Base-by-base conservation (phyloP, 2,888 invertebrate genomes). In the Portevinia maculata region DNA sequence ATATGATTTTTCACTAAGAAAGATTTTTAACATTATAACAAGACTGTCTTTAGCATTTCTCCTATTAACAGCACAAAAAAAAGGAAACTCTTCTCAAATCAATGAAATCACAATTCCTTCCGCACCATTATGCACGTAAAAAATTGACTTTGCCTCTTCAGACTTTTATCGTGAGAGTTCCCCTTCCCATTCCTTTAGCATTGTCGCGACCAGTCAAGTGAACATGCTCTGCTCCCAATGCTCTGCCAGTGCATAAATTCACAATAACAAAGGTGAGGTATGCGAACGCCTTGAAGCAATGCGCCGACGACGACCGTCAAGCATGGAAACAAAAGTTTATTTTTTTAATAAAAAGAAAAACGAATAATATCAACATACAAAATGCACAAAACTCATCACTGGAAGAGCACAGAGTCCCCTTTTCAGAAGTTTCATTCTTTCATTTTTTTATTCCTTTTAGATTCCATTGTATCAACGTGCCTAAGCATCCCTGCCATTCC, bases 391-490 rank as follows among this genome's bases (percentile, higher is more conserved):
- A 71, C 81, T 59, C 75, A 75, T 75, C 79, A 64, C 37, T 79
- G 62, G 24, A 62, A 55, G 55, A 70, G 62, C 53, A 52, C 9
- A 59, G 48, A 71, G 64, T 62, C 57, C 69, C 50, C 75, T 44
- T 75, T 75, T 52, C 53, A 71, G 64, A 30, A 76, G 55, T 70
- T 69, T 19, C 13, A 30, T 67, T 79, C 15, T 71, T 70, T 50
- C 37, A n/a, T n/a, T 53, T 17, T 62, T 48, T 57, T 41, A 50
- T 60, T 60, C 50, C 44, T 39, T 57, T 59, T 15, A 60, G 79
- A 19, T 75, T 71, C 60, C 70, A 81, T 81, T 83, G 76, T 83
- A 76, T 71, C 81, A 76, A 83, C 81, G 81, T 83, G 81, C 81
- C 70, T 76, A 83, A 83, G 81, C 48, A 83, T 71, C 60, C 48